Base-by-base conservation (phyloP, 2,888 invertebrate genomes). In the Tiliacea citrago region DNA sequence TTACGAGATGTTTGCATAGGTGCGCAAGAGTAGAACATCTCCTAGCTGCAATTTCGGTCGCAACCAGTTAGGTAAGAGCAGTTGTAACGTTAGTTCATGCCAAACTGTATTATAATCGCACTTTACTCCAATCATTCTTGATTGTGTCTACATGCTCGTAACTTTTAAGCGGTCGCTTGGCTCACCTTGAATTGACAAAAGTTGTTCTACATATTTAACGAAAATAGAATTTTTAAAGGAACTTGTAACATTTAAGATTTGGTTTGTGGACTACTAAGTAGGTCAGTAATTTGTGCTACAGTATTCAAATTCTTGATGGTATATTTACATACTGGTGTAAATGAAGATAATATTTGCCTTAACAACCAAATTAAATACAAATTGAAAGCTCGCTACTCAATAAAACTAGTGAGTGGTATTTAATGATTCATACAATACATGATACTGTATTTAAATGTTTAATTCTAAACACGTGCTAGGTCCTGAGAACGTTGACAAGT, bases 1-100 rank as follows among this genome's bases (percentile, higher is more conserved):
- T 87, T 87, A 86, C 83, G 78, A 87, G 77, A 87, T 73, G 63
- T 77, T 80, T 85, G 76, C 75, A 63, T 66, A 80, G 77, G 72
- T 76, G 77, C 55, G 74, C 70, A 67, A 74, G 63, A 67, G 68
- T 73, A 66, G 75, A 75, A 81, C 83, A 83, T 82, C 77, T 82
- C n/a, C 63, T 63, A 71, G 49, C 71, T 81, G 81, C 86, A 77
- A 85, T 81, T 84, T 81, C 67, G 81, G 81, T 84, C 84, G 85
- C 82, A 74, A 79, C 68, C 61, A 68, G 85, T 82, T 82, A 78
- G 53, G 72, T 76, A 85, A 82, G 53, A 76, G 29, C 67, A 68
- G 72, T 63, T 68, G 74, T 76, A 69, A 73, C 65, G 70, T 66
- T 73, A 60, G 73, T 67, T 77, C 77, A 69, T 16, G 67, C 72